These are phyloP conservation scores for Cisticola juncidis DNA, from an alignment of 2,113 vertebrate species.

Conservation along the genomic window DNA sequence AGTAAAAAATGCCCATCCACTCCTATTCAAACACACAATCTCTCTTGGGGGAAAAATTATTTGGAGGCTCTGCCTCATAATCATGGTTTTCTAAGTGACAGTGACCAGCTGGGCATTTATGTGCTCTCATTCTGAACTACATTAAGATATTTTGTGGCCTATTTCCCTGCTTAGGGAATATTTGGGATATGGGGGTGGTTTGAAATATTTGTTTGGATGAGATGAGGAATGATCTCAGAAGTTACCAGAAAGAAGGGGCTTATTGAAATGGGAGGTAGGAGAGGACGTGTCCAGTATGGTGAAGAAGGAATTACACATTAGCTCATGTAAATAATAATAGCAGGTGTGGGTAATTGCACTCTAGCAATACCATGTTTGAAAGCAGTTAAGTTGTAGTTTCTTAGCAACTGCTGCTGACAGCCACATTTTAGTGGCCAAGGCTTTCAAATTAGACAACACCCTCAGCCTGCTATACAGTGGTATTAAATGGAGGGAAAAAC, in stretches of 20 bases:
- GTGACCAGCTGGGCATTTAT: neutral
- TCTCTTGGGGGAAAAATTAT: neutral
- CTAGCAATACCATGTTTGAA: neutral
- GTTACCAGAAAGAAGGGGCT: neutral
- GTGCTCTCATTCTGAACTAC: neutral
- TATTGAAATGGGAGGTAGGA: neutral
- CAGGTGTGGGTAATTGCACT: constrained; percentile 50
- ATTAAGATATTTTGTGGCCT: neutral
- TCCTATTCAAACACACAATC: neutral
- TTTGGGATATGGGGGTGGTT: neutral
- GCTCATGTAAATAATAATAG: constrained; percentile 56
- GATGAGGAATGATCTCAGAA: neutral
- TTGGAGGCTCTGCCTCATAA: neutral
- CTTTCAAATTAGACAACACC: constrained; percentile 8
- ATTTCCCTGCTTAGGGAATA: neutral
- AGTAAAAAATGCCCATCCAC: neutral
- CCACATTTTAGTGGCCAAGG: neutral
- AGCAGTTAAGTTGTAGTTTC: constrained; percentile 47
- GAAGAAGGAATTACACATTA: constrained; percentile 35
- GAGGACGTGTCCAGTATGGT: constrained; percentile 17
- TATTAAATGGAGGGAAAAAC: neutral
- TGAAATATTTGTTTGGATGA: neutral
- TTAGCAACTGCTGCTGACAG: constrained; percentile 55
- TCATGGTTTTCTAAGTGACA: neutral
- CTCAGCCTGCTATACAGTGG: neutral